These are phyloP conservation scores for Metopolophium dirhodum DNA, from an alignment of 1,140 invertebrate species.

Conservation along the genomic window DNA sequence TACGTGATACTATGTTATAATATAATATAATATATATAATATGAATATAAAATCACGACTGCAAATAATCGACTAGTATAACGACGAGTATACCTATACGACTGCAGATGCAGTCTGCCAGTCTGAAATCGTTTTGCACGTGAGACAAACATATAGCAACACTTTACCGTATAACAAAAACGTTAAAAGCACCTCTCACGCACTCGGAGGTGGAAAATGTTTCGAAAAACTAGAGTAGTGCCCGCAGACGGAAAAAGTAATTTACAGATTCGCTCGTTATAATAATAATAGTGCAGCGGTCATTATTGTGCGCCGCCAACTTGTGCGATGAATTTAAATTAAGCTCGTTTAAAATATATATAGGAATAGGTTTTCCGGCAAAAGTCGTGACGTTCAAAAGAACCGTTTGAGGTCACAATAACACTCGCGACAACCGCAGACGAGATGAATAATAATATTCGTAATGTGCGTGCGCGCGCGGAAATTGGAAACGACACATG, in stretches of 20 bases:
- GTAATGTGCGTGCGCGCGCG: not conserved
- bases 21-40: no score
- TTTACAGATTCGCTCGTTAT: conserved; percentile 1
- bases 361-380: conserved; percentile 42
- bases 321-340: conserved; percentile 35
- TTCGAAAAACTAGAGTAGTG: not conserved
- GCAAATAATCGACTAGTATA: not conserved
- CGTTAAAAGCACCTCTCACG: not conserved
- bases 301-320: not conserved
- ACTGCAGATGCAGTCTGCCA: no score
- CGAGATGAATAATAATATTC: conserved; percentile 31
- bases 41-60: not conserved
- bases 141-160: not conserved
- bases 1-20: not conserved
- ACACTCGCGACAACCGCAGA: not conserved
- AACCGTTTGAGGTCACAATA: conserved; percentile 36
- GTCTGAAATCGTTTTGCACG: not conserved
- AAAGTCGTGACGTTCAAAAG: conserved; percentile 13
- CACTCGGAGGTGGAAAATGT: not conserved
- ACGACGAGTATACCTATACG: no score
- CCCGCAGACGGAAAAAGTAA: not conserved
- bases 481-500: conserved; percentile 43
- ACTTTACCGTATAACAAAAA: not conserved
- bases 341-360: conserved; percentile 7
- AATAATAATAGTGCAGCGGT: not conserved